These are phyloP conservation scores for Muscicapa comitata DNA, from an alignment of 2,797 vertebrate genomes.

Conservation along the genomic window DNA sequence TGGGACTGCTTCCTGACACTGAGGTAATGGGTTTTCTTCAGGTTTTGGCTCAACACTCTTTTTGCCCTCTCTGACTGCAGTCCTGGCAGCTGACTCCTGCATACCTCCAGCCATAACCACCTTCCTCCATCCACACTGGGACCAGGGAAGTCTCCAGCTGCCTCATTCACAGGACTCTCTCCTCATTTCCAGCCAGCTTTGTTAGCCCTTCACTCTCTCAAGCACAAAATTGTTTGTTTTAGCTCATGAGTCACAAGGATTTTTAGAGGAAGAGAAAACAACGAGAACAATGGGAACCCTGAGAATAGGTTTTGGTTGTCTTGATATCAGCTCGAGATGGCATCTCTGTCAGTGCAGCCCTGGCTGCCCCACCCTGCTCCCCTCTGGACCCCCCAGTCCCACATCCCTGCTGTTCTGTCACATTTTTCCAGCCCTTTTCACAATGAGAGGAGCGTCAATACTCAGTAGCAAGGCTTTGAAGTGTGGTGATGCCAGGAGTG, in stretches of 20 bases:
- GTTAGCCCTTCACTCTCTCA: slow-evolving; percentile 8
- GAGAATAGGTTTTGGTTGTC: slow-evolving; percentile 31
- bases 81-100: not conserved
- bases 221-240: slow-evolving; percentile 44
- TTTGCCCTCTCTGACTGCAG: fast-evolving
- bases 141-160: not conserved
- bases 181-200: not conserved
- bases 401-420: not conserved
- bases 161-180: not conserved
- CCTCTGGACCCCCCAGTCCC: not conserved
- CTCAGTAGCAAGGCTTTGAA: not conserved
- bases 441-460: fast-evolving
- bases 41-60: not conserved
- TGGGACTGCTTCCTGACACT: not conserved
- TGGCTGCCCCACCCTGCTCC: not conserved
- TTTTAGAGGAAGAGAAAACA: slow-evolving; percentile 44
- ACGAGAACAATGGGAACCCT: slow-evolving; percentile 22
- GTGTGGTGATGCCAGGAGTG: not conserved
- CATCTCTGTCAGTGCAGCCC: not conserved
- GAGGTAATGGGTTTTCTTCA: not conserved
- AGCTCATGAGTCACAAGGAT: slow-evolving; percentile 50
- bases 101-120: fast-evolving
- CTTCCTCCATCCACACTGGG: not conserved
- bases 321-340: not conserved
- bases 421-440: not conserved